phyloP scores from a whole-genome alignment of 2,113 vertebrate genomes.

The Aptenodytes forsteri region DNA sequence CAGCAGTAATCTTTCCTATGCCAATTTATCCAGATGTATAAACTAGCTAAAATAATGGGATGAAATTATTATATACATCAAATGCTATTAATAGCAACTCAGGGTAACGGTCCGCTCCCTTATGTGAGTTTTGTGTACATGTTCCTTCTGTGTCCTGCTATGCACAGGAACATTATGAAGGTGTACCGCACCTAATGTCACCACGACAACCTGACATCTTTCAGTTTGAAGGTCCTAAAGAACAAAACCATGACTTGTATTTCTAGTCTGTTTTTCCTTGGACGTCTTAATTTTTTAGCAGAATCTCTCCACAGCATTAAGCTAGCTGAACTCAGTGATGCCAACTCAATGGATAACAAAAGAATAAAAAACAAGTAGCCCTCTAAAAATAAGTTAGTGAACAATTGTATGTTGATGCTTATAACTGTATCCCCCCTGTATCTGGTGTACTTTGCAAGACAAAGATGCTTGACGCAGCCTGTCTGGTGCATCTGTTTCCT shows the following conservation, averaged over 20 bases:
- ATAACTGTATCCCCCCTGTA: background rate
- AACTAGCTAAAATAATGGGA: background rate
- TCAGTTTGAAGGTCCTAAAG: background rate
- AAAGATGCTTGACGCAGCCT: background rate
- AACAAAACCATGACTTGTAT: background rate
- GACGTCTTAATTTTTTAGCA: background rate
- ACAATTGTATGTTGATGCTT: background rate
- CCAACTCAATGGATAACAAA: background rate
- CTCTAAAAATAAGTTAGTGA: background rate
- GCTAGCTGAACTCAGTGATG: background rate
- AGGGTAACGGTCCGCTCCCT: background rate
- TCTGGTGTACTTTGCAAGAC: background rate
- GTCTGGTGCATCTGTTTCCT: background rate
- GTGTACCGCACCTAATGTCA: background rate
- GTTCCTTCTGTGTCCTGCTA: background rate
- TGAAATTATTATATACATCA: background rate
- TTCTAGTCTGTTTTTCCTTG: background rate
- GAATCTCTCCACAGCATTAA: background rate
- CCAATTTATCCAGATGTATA: background rate
- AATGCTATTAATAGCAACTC: background rate
- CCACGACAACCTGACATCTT: background rate
- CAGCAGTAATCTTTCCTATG: background rate
- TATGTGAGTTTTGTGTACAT: accelerated
- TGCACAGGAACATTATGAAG: background rate
- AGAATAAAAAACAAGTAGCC: background rate